Percentiles rank a stretch among this genome's conserved stretches.
phyloP scores from a whole-genome alignment of 2,113 vertebrate genomes.

The Acanthochromis polyacanthus region DNA sequence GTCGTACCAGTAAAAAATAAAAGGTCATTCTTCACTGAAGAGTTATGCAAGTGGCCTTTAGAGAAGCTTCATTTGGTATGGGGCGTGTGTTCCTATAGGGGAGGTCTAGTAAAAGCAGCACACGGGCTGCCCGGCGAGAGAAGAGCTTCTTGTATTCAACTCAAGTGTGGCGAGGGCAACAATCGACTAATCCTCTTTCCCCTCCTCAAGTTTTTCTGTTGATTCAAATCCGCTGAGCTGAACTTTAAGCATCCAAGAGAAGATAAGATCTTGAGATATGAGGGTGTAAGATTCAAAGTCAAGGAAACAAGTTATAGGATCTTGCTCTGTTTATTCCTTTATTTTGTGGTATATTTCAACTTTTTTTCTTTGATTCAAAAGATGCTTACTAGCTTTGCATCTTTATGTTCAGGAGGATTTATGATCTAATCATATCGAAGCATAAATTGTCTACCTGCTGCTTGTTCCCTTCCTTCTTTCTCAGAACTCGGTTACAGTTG shows the following conservation, averaged over 20 bases:
- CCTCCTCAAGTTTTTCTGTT: conserved; percentile 74
- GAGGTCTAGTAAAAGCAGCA: conserved; percentile 50
- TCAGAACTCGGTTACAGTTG: neutral
- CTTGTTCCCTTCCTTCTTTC: conserved; percentile 18
- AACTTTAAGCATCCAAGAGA: conserved; percentile 69
- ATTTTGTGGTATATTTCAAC: conserved; percentile 31
- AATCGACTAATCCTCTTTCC: conserved; percentile 72
- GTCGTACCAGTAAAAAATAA: conserved; percentile 55
- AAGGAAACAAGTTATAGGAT: conserved; percentile 47
- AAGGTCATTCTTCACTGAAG: conserved; percentile 77
- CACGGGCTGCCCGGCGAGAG: conserved; percentile 5
- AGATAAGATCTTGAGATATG: conserved; percentile 70
- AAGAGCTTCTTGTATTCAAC: conserved; percentile 59
- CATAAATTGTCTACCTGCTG: conserved; percentile 19
- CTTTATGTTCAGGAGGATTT: conserved; percentile 17
- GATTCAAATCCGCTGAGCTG: conserved; percentile 71
- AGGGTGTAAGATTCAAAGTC: conserved; percentile 68
- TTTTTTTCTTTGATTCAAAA: conserved; percentile 27
- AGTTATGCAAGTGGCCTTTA: conserved; percentile 82
- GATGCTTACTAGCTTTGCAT: neutral
- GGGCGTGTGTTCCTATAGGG: conserved; percentile 43
- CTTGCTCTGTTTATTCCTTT: conserved; percentile 45
- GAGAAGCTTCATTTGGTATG: conserved; percentile 71
- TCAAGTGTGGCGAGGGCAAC: conserved; percentile 58
- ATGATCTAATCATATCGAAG: conserved; percentile 36